Evolutionary conservation across 2,113 vertebrate genomes (phyloP).

Genomic region (Pterocles burchelli): DNA sequence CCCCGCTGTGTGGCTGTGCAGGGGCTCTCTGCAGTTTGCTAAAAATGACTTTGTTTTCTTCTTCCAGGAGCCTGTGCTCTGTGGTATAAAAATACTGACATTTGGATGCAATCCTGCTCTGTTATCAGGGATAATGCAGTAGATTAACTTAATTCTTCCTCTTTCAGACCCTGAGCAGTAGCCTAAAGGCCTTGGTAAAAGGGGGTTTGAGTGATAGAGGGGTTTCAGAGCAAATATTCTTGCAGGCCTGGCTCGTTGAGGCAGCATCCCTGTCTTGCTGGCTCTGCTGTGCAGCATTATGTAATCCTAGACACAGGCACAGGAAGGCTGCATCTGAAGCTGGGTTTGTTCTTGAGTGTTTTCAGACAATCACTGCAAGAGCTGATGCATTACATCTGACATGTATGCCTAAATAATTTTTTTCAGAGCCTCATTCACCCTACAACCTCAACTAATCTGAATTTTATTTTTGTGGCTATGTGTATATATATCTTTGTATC

Average conservation of each 20-base stretch:
- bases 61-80: background rate
- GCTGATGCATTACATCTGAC: background rate
- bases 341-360: background rate
- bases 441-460: background rate
- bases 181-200: background rate
- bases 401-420: background rate
- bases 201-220: background rate
- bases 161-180: accelerated
- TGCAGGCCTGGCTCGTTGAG: background rate
- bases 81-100: background rate
- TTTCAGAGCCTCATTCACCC: accelerated
- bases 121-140: background rate
- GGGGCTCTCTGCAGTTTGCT: background rate
- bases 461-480: background rate
- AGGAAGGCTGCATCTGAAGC: background rate
- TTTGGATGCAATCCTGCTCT: background rate
- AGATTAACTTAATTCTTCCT: background rate
- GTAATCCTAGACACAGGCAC: background rate
- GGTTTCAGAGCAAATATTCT: background rate
- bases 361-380: background rate
- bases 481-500: background rate
- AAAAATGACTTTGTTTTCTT: background rate
- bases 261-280: background rate
- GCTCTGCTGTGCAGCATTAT: background rate
- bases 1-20: background rate